Evolutionary conservation across 2,888 invertebrate genomes (phyloP).

Genomic region (Calameuta idolon): DNA sequence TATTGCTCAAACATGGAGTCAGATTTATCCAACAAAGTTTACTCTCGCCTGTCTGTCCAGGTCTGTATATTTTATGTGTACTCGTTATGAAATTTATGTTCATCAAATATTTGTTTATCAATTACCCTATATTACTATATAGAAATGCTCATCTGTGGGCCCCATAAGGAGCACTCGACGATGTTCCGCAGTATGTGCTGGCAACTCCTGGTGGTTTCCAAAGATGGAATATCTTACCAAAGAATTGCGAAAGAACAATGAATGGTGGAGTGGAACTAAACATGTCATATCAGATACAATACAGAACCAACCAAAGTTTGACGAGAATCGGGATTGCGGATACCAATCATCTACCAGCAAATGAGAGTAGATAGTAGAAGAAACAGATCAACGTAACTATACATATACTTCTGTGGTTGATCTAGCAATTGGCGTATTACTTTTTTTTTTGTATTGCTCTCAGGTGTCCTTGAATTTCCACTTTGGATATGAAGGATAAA

Average conservation of each 20-base stretch:
- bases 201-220: conserved; percentile 46
- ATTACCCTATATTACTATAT: neutral
- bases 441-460: neutral
- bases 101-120: neutral
- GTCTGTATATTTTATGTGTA: neutral
- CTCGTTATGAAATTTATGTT: neutral
- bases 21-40: neutral
- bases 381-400: neutral
- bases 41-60: neutral
- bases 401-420: neutral
- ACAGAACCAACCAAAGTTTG: conserved; percentile 36
- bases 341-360: conserved; percentile 52
- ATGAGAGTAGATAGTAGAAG: conserved; percentile 4
- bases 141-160: conserved; percentile 35
- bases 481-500: neutral
- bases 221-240: conserved; percentile 47
- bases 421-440: neutral
- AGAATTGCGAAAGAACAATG: conserved; percentile 39
- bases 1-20: neutral
- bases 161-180: conserved; percentile 32
- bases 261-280: conserved; percentile 26
- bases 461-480: neutral
- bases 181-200: conserved; percentile 13
- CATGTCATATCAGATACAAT: conserved; percentile 21
- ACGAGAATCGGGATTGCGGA: conserved; percentile 53